Percentiles rank a stretch among this genome's conserved stretches.
Conservation (phyloP, 1,140 invertebrate species). For the Melanaphis sacchari region DNA sequence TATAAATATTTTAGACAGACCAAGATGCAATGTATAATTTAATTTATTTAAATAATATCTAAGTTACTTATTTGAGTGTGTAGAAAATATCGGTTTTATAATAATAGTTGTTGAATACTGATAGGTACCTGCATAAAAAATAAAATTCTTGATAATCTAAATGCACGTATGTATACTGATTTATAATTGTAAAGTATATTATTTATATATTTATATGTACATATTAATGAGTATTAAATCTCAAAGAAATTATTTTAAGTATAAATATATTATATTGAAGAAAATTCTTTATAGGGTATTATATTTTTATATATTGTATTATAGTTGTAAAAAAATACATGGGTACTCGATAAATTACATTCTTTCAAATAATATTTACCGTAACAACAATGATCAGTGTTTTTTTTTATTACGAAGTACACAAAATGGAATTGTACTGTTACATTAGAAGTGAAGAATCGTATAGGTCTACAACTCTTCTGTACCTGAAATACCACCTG, state of each 20-base stretch:
- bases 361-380: background rate
- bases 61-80: no score
- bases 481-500: conserved; percentile 8
- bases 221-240: no score
- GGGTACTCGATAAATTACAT: background rate
- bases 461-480: background rate
- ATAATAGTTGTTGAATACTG: no score
- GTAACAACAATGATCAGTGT: conserved; percentile 22
- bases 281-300: background rate
- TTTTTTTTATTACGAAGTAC: background rate
- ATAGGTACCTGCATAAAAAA: no score
- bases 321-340: background rate
- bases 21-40: no score
- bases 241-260: no score
- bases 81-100: no score
- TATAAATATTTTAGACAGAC: no score
- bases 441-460: background rate
- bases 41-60: no score
- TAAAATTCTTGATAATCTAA: no score
- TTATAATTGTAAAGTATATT: no score
- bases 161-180: no score
- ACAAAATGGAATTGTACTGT: background rate
- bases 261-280: background rate
- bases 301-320: background rate
- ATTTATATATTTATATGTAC: background rate